These are phyloP conservation scores for Simalia tracyae DNA, from an alignment of 2,797 vertebrate species.

Conservation along the genomic window DNA sequence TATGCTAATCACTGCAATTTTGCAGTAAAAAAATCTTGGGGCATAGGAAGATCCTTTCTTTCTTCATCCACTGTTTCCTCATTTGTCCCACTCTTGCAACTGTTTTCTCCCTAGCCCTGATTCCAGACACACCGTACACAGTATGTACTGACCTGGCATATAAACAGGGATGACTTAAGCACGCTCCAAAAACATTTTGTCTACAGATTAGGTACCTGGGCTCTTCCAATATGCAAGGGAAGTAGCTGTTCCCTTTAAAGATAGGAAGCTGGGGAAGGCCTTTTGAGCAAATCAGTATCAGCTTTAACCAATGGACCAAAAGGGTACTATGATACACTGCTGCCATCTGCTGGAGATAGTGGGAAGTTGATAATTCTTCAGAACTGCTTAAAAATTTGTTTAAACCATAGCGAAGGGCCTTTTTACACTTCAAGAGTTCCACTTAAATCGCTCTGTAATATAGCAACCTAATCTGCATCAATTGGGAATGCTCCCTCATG, in stretches of 20 bases:
- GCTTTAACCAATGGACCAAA: neutral
- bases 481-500: neutral
- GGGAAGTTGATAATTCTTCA: neutral
- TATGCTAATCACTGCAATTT: neutral
- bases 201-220: neutral
- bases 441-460: neutral
- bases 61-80: neutral
- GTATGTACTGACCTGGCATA: neutral
- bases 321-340: neutral
- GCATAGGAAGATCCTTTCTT: neutral
- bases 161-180: neutral
- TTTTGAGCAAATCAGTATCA: neutral
- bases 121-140: neutral
- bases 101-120: neutral
- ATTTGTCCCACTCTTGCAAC: rapidly evolving
- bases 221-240: neutral
- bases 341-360: conserved; percentile 5
- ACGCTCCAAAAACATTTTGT: neutral
- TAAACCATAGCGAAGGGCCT: neutral
- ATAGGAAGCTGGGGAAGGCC: neutral
- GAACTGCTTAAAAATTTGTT: neutral
- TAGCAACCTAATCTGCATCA: neutral
- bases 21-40: neutral
- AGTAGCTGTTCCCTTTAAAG: neutral
- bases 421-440: neutral